Evolutionary conservation across 2,797 vertebrate species (phyloP).

Genomic region (Channa striata): DNA sequence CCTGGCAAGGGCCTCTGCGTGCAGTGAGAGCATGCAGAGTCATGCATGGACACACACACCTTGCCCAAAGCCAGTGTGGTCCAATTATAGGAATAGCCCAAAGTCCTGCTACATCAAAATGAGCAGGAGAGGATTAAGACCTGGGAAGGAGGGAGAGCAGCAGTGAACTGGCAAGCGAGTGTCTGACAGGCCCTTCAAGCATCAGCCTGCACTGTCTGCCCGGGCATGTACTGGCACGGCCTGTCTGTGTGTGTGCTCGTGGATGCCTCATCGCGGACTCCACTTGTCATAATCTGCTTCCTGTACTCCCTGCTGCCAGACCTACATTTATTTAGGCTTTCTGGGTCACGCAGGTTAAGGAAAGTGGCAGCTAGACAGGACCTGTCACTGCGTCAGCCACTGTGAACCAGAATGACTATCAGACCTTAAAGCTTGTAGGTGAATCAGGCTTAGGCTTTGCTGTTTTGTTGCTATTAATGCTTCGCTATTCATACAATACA

Average conservation of each 20-base stretch:
- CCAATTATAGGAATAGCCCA: constrained; percentile 70
- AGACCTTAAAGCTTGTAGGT: constrained; percentile 10
- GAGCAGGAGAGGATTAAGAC: constrained; percentile 66
- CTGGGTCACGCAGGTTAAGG: constrained; percentile 38
- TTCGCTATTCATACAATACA: constrained; percentile 28
- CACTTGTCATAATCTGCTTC: constrained; percentile 59
- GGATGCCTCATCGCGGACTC: constrained; percentile 39
- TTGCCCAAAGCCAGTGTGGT: constrained; percentile 52
- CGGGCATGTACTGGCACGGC: constrained; percentile 37
- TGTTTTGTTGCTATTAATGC: constrained; percentile 26
- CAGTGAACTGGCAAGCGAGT: constrained; percentile 61
- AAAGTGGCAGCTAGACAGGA: constrained; percentile 32
- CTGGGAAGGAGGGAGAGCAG: constrained; percentile 46
- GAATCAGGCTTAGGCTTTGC: constrained; percentile 14
- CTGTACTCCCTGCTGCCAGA: constrained; percentile 48
- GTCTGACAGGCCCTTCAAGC: constrained; percentile 59
- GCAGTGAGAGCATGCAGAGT: constrained; percentile 9
- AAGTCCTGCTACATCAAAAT: constrained; percentile 71
- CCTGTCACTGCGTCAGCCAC: constrained; percentile 17
- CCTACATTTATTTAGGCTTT: constrained; percentile 52
- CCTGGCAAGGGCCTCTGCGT: not conserved
- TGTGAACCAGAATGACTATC: constrained; percentile 28
- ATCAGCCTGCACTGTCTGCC: constrained; percentile 47
- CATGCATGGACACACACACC: constrained; percentile 42
- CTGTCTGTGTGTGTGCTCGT: constrained; percentile 23